A percentile compares a stretch with the other conserved stretches of the same genome.
Conservation (phyloP, 1,140 invertebrate species). For the Tribolium castaneum region DNA sequence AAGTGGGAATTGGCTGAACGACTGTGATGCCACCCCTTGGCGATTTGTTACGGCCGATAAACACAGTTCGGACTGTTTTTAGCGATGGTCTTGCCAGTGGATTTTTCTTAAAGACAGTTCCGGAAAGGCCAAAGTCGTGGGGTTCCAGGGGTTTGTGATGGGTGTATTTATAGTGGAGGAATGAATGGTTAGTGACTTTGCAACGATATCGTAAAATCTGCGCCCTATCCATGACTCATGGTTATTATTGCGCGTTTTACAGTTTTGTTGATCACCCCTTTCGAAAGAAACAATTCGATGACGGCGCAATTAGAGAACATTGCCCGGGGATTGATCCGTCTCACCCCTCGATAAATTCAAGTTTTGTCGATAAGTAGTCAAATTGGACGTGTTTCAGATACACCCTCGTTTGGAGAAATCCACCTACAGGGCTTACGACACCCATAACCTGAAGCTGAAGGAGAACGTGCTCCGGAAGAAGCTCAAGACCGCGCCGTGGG, state of each 20-base stretch:
- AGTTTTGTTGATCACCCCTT: slow-evolving; percentile 22
- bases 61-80: slow-evolving; percentile 55
- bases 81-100: slow-evolving; percentile 31
- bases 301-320: slow-evolving; percentile 5
- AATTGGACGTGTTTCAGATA: slow-evolving; percentile 42
- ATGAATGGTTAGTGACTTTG: slow-evolving; percentile 50
- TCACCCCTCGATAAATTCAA: not conserved
- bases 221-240: slow-evolving; percentile 25
- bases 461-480: slow-evolving; percentile 49
- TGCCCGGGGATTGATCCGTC: not conserved
- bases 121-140: slow-evolving; percentile 9
- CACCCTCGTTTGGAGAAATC: slow-evolving; percentile 42
- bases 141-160: slow-evolving; percentile 43
- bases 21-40: slow-evolving; percentile 49
- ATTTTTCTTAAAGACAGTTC: slow-evolving; percentile 33
- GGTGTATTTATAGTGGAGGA: slow-evolving; percentile 47
- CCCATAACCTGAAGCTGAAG: slow-evolving; percentile 52
- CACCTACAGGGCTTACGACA: slow-evolving; percentile 45
- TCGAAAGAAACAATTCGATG: not conserved
- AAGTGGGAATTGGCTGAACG: slow-evolving; percentile 36
- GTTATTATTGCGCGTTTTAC: slow-evolving; percentile 16
- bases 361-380: not conserved
- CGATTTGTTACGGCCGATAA: slow-evolving; percentile 57
- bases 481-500: slow-evolving; percentile 40
- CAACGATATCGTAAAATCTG: slow-evolving; percentile 50